Base-by-base conservation (phyloP, 2,888 invertebrate genomes). In the Tuberolachnus salignus region DNA sequence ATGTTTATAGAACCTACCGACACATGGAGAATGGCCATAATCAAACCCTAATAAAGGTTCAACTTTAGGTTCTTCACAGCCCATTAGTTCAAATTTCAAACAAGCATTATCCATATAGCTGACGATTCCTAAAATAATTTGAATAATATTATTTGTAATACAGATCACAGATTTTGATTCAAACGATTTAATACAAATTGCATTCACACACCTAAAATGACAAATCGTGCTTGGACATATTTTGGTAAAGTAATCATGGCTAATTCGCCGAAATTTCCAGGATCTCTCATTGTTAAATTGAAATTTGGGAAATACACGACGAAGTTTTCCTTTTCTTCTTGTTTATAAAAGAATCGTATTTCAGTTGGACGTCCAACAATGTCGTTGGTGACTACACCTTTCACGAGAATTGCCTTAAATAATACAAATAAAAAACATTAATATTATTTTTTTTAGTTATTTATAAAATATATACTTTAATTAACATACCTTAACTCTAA, bases 101-200 rank as follows among this genome's bases (percentile, higher is more conserved):
- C 97, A 98, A 73, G 97, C 96, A 84, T 97, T 97, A 83, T 95
- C 95, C 92, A 97, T 95, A 84, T 97, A 97, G 84, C 96, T 96
- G 0, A 97, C 95, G 83, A 98, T 96, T 78, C 97, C 95, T 84
- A 78, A 34, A 81, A 82, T 51, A 46, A 46, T 46, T 8, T 46
- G 10, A 1, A 13, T 46, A 8, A 46, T 2, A 46, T 46, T 46
- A 46, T 46, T 13, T 46, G 11, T 46, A 46, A 8, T 46, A 46
- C 10, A 53, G 4, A 51, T 16, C 4, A 34, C 34, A 34, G 34
- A 53, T 2, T 6, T 61, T 6, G 4, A 61, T 49, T n/a, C 14
- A 11, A 51, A 55, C 13, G 3, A 55, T 8, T 34, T 6, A 34
- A 34, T 67, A 51, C 4, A 19, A 19, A n/a, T 42, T 11, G 3